Percentiles rank a stretch among this genome's conserved stretches.
These are phyloP conservation scores for Galaxias olidus DNA, from an alignment of 2,797 vertebrate species.

Conservation along the genomic window DNA sequence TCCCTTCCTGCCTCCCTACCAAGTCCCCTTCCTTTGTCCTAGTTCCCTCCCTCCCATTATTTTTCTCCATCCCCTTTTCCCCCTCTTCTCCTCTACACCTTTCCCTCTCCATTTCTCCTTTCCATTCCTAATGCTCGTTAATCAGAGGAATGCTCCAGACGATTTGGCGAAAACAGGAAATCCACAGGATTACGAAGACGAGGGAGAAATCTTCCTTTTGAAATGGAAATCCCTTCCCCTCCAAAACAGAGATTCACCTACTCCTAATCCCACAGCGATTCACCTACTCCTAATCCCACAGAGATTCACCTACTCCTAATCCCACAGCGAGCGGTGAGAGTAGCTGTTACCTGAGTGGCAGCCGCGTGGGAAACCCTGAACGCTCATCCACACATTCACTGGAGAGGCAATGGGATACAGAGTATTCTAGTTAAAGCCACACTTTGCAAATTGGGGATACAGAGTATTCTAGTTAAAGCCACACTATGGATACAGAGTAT, in stretches of 20 bases:
- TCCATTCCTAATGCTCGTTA: constrained; percentile 14
- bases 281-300: not conserved
- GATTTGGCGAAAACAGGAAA: constrained; percentile 25
- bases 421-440: no score
- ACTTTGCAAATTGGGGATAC: no score
- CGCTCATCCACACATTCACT: no score
- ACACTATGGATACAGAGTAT: no score
- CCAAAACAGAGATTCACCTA: constrained; percentile 10
- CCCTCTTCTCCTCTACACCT: not conserved
- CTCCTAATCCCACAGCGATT: no score
- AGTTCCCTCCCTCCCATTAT: constrained; percentile 11
- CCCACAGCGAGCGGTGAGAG: no score
- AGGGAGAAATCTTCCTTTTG: constrained; percentile 35
- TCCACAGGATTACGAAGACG: constrained; percentile 35
- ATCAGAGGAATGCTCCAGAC: constrained; percentile 8
- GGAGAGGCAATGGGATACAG: no score
- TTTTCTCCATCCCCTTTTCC: not conserved
- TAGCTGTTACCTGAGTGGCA: no score
- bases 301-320: not conserved
- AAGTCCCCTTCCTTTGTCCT: constrained; percentile 10
- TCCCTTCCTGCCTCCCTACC: no score
- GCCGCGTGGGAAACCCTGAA: no score
- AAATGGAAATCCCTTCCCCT: constrained; percentile 41
- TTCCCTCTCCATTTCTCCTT: not conserved
- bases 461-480: no score